These are phyloP conservation scores for Tichodroma muraria DNA, from an alignment of 2,113 vertebrate genomes.

Conservation along the genomic window DNA sequence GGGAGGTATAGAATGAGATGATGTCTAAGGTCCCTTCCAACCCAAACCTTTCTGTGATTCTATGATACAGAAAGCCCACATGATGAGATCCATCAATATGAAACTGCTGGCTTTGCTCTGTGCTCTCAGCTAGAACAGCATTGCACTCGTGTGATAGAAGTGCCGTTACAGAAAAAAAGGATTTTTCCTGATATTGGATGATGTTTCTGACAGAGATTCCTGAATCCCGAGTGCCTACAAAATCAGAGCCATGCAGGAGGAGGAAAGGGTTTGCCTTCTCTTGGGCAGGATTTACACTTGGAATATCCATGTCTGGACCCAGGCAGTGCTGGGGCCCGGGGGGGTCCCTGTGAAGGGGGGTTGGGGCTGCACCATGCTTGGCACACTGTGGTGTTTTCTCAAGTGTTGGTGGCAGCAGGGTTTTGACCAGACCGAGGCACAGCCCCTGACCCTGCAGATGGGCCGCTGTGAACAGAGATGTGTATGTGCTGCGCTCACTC, in stretches of 20 bases:
- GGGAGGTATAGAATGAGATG: not conserved
- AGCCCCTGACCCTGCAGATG: not conserved
- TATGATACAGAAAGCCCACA: accelerated
- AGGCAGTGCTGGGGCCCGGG: not conserved
- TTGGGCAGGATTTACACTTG: not conserved
- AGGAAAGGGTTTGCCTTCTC: not conserved
- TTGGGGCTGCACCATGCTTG: not conserved
- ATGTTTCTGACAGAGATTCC: not conserved
- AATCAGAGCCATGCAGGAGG: not conserved
- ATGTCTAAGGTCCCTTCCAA: not conserved
- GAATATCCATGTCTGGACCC: not conserved
- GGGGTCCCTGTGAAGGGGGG: not conserved
- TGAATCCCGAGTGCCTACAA: not conserved
- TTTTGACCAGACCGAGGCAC: accelerated
- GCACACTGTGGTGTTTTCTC: accelerated
- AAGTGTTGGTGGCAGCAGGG: not conserved
- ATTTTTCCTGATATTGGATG: not conserved
- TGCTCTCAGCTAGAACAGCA: not conserved
- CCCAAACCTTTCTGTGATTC: not conserved
- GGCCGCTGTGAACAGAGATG: accelerated
- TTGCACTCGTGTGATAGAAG: not conserved
- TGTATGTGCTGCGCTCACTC: not conserved
- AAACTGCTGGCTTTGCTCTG: not conserved
- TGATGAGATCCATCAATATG: not conserved
- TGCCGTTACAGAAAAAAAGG: not conserved